These are phyloP conservation scores for Heliconius ethilla DNA, from an alignment of 2,888 invertebrate genomes.

Conservation along the genomic window DNA sequence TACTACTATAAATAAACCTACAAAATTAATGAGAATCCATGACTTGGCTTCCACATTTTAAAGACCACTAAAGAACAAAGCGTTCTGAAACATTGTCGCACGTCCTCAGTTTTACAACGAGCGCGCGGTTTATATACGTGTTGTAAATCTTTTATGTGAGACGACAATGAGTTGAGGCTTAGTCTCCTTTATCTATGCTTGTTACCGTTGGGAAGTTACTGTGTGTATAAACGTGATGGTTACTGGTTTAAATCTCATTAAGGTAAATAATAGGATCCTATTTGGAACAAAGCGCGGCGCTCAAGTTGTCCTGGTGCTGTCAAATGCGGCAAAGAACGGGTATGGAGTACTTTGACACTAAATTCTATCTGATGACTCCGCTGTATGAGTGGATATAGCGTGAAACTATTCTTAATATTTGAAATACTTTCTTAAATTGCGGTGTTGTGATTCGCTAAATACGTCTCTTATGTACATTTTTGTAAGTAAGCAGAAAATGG, in stretches of 20 bases:
- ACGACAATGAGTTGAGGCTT: not conserved
- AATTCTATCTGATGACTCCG: not conserved
- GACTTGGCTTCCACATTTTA: conserved; percentile 8
- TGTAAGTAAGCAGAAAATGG: too few species aligned
- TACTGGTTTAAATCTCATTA: not conserved
- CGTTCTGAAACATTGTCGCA: conserved; percentile 10
- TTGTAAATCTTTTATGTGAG: conserved; percentile 15
- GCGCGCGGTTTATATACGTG: not conserved
- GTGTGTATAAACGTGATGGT: not conserved
- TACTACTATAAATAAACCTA: too few species aligned
- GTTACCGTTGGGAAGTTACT: not conserved
- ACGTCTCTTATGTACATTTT: too few species aligned
- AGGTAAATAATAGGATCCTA: too few species aligned
- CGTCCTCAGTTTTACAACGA: conserved; percentile 17
- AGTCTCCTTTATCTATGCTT: conserved; percentile 12
- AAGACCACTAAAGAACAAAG: conserved; percentile 3
- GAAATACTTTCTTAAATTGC: not conserved
- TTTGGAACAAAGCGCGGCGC: not conserved
- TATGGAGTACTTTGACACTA: not conserved
- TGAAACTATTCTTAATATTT: too few species aligned
- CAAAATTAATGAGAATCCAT: not conserved
- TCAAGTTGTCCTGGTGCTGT: not conserved
- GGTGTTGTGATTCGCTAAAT: not conserved
- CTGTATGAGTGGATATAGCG: too few species aligned
- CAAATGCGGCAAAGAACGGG: too few species aligned